These are phyloP conservation scores for Clavelina lepadiformis DNA, from an alignment of 23 tunicate genomes.

Conservation along the genomic window DNA sequence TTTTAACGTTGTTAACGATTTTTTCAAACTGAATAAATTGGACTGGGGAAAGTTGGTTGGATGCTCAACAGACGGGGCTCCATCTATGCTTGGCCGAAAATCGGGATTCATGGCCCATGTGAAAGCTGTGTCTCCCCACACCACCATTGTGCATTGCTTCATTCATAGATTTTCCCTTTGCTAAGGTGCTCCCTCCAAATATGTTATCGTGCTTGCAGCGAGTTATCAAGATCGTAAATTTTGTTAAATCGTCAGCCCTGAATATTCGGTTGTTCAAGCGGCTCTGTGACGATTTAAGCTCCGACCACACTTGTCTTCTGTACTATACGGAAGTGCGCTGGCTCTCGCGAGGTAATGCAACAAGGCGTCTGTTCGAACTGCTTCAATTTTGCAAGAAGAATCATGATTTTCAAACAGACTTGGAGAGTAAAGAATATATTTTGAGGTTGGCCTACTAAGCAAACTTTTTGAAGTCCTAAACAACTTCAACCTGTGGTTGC, in stretches of 20 bases:
- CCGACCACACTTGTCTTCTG: conserved; percentile 56
- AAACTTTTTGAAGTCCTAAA: conserved; percentile 40
- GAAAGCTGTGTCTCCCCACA: conserved; percentile 55
- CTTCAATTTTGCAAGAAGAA: conserved; percentile 23
- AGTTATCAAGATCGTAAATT: conserved; percentile 49
- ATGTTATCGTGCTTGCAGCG: conserved; percentile 31
- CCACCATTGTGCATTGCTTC: conserved; percentile 41
- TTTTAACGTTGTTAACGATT: conserved; percentile 25
- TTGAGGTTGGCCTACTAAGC: conserved; percentile 47
- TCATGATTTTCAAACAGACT: conserved; percentile 37
- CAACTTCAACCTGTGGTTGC: conserved; percentile 31
- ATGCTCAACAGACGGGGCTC: conserved; percentile 35
- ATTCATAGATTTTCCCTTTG: conserved; percentile 54
- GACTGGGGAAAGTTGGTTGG: conserved; percentile 53
- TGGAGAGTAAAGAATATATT: conserved; percentile 46
- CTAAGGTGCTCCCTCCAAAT: conserved; percentile 45
- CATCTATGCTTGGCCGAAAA: conserved; percentile 35
- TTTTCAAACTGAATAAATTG: conserved; percentile 45
- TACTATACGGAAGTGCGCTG: conserved; percentile 39
- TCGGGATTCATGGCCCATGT: conserved; percentile 43
- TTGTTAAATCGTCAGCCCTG: conserved; percentile 37
- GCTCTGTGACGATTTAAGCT: conserved; percentile 20
- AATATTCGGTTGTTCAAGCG: conserved; percentile 20
- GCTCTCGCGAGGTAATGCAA: conserved; percentile 45
- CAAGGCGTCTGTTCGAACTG: conserved; percentile 38